A percentile compares a stretch with the other conserved stretches of the same genome.
phyloP scores from a whole-genome alignment of 1,140 invertebrate genomes.

The Battus philenor region DNA sequence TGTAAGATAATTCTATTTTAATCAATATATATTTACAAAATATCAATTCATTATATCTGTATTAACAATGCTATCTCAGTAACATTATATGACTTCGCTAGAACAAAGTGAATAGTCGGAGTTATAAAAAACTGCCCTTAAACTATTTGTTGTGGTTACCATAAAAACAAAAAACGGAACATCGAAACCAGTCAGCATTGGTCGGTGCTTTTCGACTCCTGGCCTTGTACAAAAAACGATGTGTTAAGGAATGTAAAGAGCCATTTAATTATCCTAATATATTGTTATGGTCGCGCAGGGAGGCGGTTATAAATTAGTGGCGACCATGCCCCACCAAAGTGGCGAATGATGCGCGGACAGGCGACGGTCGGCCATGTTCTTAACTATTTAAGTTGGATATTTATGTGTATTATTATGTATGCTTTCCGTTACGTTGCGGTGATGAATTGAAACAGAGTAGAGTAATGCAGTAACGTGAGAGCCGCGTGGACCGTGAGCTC shows the following conservation, averaged over 20 bases:
- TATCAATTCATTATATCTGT: not conserved
- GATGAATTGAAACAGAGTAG: not conserved
- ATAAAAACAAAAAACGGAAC: conserved; percentile 61
- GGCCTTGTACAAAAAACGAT: conserved; percentile 70
- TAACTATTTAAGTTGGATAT: too few relatives aligned
- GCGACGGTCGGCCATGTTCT: conserved; percentile 15
- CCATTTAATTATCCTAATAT: conserved; percentile 76
- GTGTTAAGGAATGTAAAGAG: conserved; percentile 76
- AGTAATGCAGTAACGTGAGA: conserved; percentile 8
- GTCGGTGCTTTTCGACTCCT: conserved; percentile 69
- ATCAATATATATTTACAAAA: not conserved
- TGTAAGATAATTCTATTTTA: too few relatives aligned
- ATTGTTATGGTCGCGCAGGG: conserved; percentile 62
- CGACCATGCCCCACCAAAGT: conserved; percentile 31
- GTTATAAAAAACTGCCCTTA: conserved; percentile 61
- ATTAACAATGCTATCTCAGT: conserved; percentile 28
- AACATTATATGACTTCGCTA: conserved; percentile 17
- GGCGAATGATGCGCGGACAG: conserved; percentile 37
- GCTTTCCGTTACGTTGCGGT: not conserved
- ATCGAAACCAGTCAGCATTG: conserved; percentile 70
- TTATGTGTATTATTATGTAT: too few relatives aligned
- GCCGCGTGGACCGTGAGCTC: conserved; percentile 1
- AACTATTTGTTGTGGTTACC: conserved; percentile 68
- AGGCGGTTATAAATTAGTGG: conserved; percentile 42
- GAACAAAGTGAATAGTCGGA: conserved; percentile 29